These are phyloP conservation scores for Hypocryptadius cinnamomeus DNA, from an alignment of 2,113 vertebrate species.

Conservation along the genomic window DNA sequence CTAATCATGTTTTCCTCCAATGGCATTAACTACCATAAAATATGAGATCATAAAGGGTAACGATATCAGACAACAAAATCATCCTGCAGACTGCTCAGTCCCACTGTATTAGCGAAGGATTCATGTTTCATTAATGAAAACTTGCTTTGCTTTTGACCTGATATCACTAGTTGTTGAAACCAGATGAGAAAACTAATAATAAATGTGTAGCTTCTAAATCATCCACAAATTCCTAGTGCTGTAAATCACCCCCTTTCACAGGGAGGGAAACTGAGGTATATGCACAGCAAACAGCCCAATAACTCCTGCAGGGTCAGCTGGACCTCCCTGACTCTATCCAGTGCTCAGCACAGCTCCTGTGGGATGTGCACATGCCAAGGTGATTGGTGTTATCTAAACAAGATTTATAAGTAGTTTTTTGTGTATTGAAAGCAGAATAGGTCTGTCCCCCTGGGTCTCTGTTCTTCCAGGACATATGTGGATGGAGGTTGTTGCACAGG, in stretches of 20 bases:
- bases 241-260: neutral
- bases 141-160: conserved; percentile 41
- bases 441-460: neutral
- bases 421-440: neutral
- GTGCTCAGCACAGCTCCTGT: neutral
- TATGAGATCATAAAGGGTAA: conserved; percentile 57
- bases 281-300: neutral
- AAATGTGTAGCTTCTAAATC: neutral
- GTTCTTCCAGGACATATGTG: neutral
- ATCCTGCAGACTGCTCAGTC: conserved; percentile 8
- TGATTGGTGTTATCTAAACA: neutral
- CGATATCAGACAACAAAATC: conserved; percentile 48
- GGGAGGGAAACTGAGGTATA: neutral
- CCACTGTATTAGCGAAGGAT: conserved; percentile 24
- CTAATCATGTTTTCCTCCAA: conserved; percentile 53
- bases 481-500: neutral
- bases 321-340: neutral
- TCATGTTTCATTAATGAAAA: conserved; percentile 47
- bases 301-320: neutral
- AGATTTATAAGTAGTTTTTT: neutral
- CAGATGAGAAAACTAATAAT: neutral
- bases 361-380: neutral
- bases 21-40: conserved; percentile 56
- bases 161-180: neutral
- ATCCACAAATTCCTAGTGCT: neutral